Evolutionary conservation across 2,888 invertebrate species (phyloP).

Genomic region (Cataglyphis cursor): DNA sequence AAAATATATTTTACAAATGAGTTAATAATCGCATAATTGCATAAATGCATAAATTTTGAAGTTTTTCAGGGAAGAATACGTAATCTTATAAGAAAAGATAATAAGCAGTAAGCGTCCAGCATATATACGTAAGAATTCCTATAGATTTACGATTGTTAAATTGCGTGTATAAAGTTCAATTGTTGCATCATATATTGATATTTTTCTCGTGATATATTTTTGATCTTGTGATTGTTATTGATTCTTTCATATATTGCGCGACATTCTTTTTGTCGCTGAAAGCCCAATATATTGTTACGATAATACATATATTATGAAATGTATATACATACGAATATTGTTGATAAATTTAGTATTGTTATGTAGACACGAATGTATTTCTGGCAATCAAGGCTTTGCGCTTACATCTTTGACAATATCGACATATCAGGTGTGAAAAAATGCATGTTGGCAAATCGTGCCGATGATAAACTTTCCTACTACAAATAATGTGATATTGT

Average conservation of each 20-base stretch:
- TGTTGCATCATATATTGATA: constrained; percentile 39
- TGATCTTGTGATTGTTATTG: constrained; percentile 26
- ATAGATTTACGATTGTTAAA: constrained; percentile 7
- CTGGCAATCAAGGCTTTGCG: constrained; percentile 36
- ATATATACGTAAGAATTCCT: neutral
- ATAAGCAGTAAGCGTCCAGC: constrained; percentile 9
- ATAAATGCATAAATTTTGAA: neutral
- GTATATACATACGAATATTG: constrained; percentile 41
- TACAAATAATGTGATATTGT: constrained; percentile 43
- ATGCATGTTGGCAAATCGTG: constrained; percentile 15
- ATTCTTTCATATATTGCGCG: constrained; percentile 46
- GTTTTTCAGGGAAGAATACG: neutral
- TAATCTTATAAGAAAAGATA: neutral
- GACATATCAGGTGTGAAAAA: constrained; percentile 35
- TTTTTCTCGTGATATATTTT: constrained; percentile 27
- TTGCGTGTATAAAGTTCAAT: constrained; percentile 36
- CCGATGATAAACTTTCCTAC: constrained; percentile 53
- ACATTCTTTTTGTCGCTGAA: constrained; percentile 30
- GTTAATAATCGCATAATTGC: no score
- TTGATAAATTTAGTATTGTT: constrained; percentile 44
- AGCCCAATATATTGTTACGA: constrained; percentile 45
- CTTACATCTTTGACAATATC: constrained; percentile 54
- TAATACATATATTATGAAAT: constrained; percentile 37
- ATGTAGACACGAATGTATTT: constrained; percentile 34
- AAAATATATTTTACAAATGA: constrained; percentile 23